Evolutionary conservation across 2,797 vertebrate genomes (phyloP).

Genomic region (Microtus californicus): DNA sequence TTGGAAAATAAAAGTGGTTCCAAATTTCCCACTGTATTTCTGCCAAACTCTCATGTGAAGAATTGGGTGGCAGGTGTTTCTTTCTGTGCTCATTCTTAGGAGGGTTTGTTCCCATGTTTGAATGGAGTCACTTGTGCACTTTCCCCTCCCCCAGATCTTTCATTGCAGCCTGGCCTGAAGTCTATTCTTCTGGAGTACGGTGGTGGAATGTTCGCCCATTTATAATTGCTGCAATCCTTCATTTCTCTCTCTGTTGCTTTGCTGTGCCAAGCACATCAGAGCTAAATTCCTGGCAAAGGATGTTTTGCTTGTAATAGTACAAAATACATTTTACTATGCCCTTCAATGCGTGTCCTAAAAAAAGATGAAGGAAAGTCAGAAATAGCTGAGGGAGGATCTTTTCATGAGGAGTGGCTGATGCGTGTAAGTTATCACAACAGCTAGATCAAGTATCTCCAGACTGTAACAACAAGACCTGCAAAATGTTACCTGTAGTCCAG

Average conservation of each 20-base stretch:
- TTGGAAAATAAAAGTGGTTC: conserved; percentile 73
- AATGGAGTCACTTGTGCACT: conserved; percentile 69
- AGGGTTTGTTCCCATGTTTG: conserved; percentile 74
- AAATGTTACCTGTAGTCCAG: background rate
- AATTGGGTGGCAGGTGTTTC: conserved; percentile 79
- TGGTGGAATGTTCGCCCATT: conserved; percentile 77
- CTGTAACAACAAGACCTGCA: background rate
- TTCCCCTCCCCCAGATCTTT: conserved; percentile 4
- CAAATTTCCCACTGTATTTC: conserved; percentile 74
- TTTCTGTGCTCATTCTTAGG: conserved; percentile 78
- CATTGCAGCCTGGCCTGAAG: conserved; percentile 55
- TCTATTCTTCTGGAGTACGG: conserved; percentile 70
- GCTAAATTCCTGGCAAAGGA: conserved; percentile 73
- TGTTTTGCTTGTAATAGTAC: conserved; percentile 53
- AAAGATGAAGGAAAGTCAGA: conserved; percentile 30
- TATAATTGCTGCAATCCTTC: conserved; percentile 76
- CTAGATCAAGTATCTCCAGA: background rate
- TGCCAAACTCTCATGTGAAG: conserved; percentile 78
- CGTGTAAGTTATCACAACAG: background rate
- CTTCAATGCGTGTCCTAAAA: background rate
- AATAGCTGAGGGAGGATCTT: background rate
- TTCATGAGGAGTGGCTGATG: background rate
- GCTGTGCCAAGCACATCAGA: conserved; percentile 70
- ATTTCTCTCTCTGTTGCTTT: conserved; percentile 70
- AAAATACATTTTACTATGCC: conserved; percentile 45